Evolutionary conservation across 2,113 vertebrate species (phyloP).

Genomic region (Pica pica): DNA sequence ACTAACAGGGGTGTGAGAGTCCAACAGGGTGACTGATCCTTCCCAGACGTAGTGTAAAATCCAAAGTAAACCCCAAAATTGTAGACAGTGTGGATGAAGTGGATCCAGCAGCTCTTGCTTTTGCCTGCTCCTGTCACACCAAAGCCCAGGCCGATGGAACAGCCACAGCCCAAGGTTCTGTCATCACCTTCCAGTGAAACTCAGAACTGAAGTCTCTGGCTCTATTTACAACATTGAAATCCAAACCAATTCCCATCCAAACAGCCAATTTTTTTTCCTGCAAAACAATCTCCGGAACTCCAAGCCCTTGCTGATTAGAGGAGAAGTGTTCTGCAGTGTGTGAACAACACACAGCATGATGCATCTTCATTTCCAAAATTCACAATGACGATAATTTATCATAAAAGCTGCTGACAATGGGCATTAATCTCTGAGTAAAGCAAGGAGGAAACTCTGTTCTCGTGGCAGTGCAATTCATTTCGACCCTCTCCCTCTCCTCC

Average conservation of each 20-base stretch:
- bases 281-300: neutral
- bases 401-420: constrained; percentile 2
- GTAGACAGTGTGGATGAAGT: neutral
- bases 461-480: neutral
- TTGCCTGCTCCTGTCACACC: neutral
- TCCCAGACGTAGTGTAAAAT: neutral
- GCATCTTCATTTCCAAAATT: constrained; percentile 33
- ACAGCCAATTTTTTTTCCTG: neutral
- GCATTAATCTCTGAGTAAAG: constrained; percentile 32
- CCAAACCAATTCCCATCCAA: neutral
- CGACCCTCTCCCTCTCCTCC: neutral
- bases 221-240: neutral
- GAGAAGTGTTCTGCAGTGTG: neutral
- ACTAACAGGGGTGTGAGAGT: accelerated
- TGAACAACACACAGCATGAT: neutral
- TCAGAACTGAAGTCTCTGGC: neutral
- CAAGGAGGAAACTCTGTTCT: neutral
- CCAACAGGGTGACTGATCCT: neutral
- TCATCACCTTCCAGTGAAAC: neutral
- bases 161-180: neutral
- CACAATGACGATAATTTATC: neutral
- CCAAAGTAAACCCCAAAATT: neutral
- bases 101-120: neutral
- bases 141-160: neutral
- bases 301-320: neutral